These are phyloP conservation scores for Bujurquina vittata DNA, from an alignment of 2,113 vertebrate genomes.

Conservation along the genomic window DNA sequence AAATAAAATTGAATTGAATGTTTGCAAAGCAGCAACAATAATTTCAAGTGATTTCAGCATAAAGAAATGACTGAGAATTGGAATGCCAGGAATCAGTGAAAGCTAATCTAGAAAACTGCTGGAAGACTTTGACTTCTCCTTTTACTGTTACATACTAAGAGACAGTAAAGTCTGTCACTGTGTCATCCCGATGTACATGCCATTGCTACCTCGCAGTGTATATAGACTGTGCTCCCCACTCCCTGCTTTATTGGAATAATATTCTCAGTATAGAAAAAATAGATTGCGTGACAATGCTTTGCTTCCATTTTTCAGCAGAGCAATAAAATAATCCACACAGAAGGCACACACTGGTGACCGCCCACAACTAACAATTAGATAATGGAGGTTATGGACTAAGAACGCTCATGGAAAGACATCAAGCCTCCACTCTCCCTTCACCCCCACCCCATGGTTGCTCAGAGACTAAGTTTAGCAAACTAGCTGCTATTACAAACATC, in stretches of 20 bases:
- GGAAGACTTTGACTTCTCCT: no score
- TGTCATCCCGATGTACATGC: no score
- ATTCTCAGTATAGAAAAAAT: background rate
- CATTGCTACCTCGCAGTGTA: slow-evolving; percentile 12
- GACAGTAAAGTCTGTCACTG: background rate
- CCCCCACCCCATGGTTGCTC: no score
- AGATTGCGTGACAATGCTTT: background rate
- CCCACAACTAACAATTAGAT: background rate
- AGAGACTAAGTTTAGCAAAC: background rate
- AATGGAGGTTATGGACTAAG: background rate
- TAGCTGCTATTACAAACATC: background rate
- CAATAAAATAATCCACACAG: slow-evolving; percentile 9
- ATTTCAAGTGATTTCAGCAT: background rate
- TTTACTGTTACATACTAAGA: no score
- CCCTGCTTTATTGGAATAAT: background rate
- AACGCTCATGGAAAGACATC: background rate
- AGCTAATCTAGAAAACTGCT: background rate
- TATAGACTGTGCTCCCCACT: slow-evolving; percentile 7
- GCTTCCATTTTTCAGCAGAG: slow-evolving; percentile 3
- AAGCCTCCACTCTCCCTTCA: background rate
- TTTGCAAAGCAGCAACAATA: no score
- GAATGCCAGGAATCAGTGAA: background rate
- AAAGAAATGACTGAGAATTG: background rate
- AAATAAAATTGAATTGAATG: no score
- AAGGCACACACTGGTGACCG: background rate